phyloP scores from a whole-genome alignment of 2,888 invertebrate species.

The Drosophila hawaiiensis region DNA sequence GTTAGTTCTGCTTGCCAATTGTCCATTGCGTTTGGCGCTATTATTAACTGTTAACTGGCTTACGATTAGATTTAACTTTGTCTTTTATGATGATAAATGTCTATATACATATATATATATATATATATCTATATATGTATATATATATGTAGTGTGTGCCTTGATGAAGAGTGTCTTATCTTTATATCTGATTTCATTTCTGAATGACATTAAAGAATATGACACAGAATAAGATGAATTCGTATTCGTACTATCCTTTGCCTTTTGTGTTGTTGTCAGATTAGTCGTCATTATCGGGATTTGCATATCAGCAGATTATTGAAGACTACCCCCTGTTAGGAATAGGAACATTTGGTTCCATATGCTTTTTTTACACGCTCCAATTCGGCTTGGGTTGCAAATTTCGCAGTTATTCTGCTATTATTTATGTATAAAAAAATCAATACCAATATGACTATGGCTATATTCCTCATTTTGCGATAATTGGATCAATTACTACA shows the following conservation, averaged over 20 bases:
- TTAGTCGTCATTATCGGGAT: background rate
- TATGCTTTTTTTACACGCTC: background rate
- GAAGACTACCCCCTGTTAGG: background rate
- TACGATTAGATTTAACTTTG: conserved; percentile 48
- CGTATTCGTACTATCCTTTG: background rate
- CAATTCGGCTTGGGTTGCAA: background rate
- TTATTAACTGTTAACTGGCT: conserved; percentile 21
- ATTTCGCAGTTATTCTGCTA: background rate
- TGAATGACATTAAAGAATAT: background rate
- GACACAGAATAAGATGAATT: background rate
- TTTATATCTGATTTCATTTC: background rate
- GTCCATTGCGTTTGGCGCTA: background rate
- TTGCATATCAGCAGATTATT: background rate
- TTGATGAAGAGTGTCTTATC: background rate
- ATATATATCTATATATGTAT: background rate
- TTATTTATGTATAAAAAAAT: background rate
- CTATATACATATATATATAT: background rate
- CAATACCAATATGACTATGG: background rate
- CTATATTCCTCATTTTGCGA: background rate
- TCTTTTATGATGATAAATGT: conserved; percentile 24
- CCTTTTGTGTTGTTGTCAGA: background rate
- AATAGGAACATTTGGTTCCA: background rate
- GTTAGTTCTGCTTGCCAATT: conserved; percentile 51
- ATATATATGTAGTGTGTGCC: background rate
- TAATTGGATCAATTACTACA: background rate